Evolutionary conservation across 2,888 invertebrate species (phyloP), one percentile per base, ranked within the genome.

Genomic region (Drosophila stalkeri): DNA sequence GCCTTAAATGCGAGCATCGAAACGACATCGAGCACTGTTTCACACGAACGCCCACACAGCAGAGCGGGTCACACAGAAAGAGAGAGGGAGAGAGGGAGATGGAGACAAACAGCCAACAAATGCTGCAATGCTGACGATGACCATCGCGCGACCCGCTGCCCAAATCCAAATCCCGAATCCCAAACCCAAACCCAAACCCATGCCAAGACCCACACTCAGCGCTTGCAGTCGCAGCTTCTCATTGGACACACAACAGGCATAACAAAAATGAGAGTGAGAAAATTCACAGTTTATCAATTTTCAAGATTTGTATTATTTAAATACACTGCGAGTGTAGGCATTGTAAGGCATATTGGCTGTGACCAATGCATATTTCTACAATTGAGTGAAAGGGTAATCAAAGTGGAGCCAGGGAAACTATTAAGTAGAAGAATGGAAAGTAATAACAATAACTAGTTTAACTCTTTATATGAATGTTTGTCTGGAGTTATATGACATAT

Each of bases 251-350:
- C 77, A 80, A 77, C 68, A 71, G 56, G 60, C 72, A 75, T 35
- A 73, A 66, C 64, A 77, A 75, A 80, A 80, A 75, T 75, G 86
- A 90, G 91, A 91, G 91, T 91, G 91, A 89, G 91, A 90, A 91
- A 89, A 90, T 82, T 82, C 81, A 81, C 83, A 86, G 90, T 80
- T 90, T 91, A 91, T 92, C 91, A 84, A 87, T 80, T 86, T 82
- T 76, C 55, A 60, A 82, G 90, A 90, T 90, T 89, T 43, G 76
- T 80, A 78, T 77, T 87, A 81, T 85, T 83, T 84, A 82, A 76
- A 81, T 65, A 41, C 49, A 43, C 11, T 61, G 46, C 23, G 35
- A 9, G 9, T 3, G 7, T 39, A n/a, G 14, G 55, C 46, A 12
- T 1, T 14, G 27, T 2, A 6, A 3, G 20, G 47, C 11, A 20